Conservation (phyloP, 1,140 invertebrate species). For the Daktulosphaira vitifoliae region DNA sequence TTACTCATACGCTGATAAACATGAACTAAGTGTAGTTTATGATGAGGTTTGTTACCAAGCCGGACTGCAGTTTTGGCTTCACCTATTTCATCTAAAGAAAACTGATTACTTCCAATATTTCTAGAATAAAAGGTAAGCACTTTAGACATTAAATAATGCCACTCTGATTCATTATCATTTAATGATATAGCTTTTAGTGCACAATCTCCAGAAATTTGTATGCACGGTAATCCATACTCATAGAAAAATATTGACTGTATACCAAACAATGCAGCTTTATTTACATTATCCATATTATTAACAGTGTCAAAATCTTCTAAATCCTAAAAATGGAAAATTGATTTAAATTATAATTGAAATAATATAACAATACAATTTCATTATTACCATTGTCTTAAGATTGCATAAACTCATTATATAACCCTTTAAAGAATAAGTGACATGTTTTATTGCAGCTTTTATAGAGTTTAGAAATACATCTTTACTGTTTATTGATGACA, state of each 20-base stretch:
- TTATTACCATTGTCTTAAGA: not conserved
- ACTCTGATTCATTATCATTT: slow-evolving; percentile 1
- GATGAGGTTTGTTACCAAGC: slow-evolving; percentile 1
- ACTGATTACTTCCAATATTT: not conserved
- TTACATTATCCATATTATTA: slow-evolving; percentile 7
- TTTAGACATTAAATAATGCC: slow-evolving; percentile 18
- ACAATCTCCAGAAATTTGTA: slow-evolving; percentile 1
- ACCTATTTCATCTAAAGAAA: slow-evolving; percentile 11
- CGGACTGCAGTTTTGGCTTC: slow-evolving; percentile 13
- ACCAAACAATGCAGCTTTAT: slow-evolving; percentile 19
- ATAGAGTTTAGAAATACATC: slow-evolving; percentile 9
- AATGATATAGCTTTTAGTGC: slow-evolving; percentile 13
- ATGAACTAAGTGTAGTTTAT: slow-evolving; percentile 12
- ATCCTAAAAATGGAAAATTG: not conserved
- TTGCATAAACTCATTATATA: not conserved
- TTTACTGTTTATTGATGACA: not conserved
- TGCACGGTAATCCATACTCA: slow-evolving; percentile 2
- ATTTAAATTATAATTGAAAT: not conserved
- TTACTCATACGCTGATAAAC: slow-evolving; percentile 12
- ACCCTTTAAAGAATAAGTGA: slow-evolving; percentile 2
- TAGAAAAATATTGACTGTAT: slow-evolving; percentile 20
- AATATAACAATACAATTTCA: too few species aligned
- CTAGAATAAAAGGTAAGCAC: slow-evolving; percentile 7
- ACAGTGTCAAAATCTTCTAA: slow-evolving; percentile 4
- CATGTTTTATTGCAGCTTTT: not conserved